These are phyloP conservation scores for Neoascia interrupta DNA, from an alignment of 2,888 invertebrate species.

Conservation along the genomic window DNA sequence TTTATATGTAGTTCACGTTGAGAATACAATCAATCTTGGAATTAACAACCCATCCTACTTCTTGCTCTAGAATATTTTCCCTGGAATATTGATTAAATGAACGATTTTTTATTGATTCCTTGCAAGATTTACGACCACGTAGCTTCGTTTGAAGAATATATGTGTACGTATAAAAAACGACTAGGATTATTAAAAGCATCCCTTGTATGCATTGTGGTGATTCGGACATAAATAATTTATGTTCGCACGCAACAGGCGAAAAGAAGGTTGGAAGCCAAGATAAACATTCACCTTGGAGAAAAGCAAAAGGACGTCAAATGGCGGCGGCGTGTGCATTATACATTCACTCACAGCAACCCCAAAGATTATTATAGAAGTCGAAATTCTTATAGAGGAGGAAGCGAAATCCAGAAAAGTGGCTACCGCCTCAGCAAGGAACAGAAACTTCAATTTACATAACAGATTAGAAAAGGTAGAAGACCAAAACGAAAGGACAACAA, in stretches of 20 bases:
- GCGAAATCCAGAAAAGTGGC: not conserved
- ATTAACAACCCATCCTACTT: no score
- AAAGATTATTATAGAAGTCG: no score
- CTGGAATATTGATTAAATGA: not conserved
- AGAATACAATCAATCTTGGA: no score
- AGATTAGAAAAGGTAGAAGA: not conserved
- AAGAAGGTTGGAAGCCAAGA: not conserved
- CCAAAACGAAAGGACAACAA: no score
- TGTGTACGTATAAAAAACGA: not conserved
- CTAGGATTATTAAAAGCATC: not conserved
- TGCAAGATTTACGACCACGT: not conserved
- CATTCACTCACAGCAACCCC: not conserved
- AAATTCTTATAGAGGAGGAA: no score
- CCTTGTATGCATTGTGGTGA: not conserved
- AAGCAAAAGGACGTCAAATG: not conserved
- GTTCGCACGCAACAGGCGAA: not conserved
- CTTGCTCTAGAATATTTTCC: no score
- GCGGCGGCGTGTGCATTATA: not conserved
- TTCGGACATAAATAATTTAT: conserved; percentile 1
- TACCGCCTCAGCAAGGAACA: not conserved
- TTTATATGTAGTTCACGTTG: no score
- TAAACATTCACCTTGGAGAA: not conserved
- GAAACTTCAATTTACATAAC: not conserved
- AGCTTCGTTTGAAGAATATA: not conserved
- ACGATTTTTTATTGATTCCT: not conserved